A percentile compares a stretch with the other conserved stretches of the same genome.
These are phyloP conservation scores for Drosophila bocqueti DNA, from an alignment of 1,140 invertebrate species.

Conservation along the genomic window DNA sequence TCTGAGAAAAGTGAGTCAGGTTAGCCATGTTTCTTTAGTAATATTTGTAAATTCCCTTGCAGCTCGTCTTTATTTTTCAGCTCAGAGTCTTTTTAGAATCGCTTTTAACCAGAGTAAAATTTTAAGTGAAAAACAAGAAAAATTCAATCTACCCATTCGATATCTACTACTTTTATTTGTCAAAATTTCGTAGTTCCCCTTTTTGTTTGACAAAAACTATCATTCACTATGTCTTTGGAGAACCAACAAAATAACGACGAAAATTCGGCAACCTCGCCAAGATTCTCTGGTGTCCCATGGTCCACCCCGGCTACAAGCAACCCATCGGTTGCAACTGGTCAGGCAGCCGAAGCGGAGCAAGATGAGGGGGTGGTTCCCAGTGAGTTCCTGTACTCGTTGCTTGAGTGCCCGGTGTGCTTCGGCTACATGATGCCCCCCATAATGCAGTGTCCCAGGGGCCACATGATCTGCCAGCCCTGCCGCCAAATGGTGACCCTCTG, in stretches of 20 bases:
- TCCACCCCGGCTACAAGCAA: too few species aligned
- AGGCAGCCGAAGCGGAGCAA: background rate
- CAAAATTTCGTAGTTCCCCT: background rate
- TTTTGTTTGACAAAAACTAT: too few species aligned
- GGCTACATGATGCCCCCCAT: conserved; percentile 99
- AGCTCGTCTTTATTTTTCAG: background rate
- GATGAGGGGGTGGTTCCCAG: conserved; percentile 18
- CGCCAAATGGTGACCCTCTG: conserved; percentile 97
- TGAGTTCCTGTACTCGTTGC: conserved; percentile 95
- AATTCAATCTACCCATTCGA: background rate
- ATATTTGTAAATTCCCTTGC: background rate
- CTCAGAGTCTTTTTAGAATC: background rate
- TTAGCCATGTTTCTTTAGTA: background rate
- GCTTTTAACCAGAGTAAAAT: conserved; percentile 63
- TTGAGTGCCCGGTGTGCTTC: conserved; percentile 99
- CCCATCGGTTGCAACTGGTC: background rate
- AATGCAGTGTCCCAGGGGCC: conserved; percentile 94
- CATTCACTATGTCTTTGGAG: background rate
- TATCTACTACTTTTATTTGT: background rate
- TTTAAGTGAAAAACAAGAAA: conserved; percentile 21
- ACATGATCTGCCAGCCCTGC: conserved; percentile 96
- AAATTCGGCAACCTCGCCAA: background rate
- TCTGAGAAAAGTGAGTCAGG: background rate
- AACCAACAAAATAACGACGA: background rate
- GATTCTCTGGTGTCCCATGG: background rate